phyloP scores from a whole-genome alignment of 2,113 vertebrate genomes.

The Zosterops pallidus region DNA sequence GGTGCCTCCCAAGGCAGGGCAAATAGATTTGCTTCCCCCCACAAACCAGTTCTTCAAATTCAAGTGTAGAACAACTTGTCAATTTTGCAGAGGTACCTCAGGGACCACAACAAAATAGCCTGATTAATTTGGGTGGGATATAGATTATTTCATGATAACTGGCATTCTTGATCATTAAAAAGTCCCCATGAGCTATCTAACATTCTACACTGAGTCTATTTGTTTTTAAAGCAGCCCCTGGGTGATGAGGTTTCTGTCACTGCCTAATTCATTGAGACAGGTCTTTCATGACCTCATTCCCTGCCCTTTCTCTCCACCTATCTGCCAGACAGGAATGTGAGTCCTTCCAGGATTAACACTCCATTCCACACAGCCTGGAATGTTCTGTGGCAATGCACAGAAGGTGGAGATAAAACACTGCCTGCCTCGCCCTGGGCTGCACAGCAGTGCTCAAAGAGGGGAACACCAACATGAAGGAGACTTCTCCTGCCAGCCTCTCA shows the following conservation, averaged over 20 bases:
- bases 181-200: neutral
- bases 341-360: neutral
- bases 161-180: slow-evolving; percentile 20
- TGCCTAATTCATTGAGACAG: slow-evolving; percentile 9
- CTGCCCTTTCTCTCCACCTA: neutral
- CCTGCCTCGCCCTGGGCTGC: neutral
- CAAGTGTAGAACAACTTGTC: neutral
- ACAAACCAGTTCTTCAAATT: neutral
- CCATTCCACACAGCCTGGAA: neutral
- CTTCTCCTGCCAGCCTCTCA: neutral
- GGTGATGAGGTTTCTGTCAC: neutral
- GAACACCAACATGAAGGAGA: fast-evolving
- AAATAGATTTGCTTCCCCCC: neutral
- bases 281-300: slow-evolving; percentile 25
- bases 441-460: fast-evolving
- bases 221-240: slow-evolving; percentile 39
- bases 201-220: neutral
- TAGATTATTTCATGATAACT: slow-evolving; percentile 17
- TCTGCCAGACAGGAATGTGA: neutral
- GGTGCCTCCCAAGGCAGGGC: slow-evolving; percentile 1
- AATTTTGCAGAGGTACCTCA: neutral
- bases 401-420: fast-evolving
- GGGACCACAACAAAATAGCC: neutral
- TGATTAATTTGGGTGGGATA: slow-evolving; percentile 36
- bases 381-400: neutral